These are phyloP conservation scores for Tribolium freemani DNA, from an alignment of 2,888 invertebrate genomes.

Conservation along the genomic window DNA sequence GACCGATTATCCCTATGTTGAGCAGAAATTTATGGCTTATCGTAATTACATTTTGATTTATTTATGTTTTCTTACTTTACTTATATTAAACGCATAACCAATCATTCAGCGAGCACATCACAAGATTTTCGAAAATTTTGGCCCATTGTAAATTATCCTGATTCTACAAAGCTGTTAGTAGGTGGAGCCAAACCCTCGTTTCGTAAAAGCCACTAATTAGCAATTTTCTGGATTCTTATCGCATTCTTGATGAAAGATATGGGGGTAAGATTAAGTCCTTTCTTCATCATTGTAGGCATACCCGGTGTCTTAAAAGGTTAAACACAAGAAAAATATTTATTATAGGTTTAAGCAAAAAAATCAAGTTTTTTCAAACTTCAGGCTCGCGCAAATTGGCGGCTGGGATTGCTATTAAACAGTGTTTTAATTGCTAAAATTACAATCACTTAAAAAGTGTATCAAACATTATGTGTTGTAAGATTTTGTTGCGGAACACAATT, in stretches of 20 bases:
- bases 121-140: background rate
- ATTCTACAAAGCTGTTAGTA: background rate
- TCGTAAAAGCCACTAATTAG: conserved; percentile 22
- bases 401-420: no score
- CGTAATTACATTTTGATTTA: conserved; percentile 36
- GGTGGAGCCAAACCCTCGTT: conserved; percentile 8
- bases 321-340: background rate
- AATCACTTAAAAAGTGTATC: no score
- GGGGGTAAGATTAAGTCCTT: conserved; percentile 9
- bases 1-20: conserved; percentile 26
- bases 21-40: conserved; percentile 26
- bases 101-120: background rate
- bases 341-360: no score
- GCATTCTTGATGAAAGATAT: conserved; percentile 23
- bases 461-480: no score
- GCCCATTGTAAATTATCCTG: background rate
- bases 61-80: conserved; percentile 22
- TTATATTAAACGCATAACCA: background rate
- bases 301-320: background rate
- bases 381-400: no score
- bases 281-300: conserved; percentile 7
- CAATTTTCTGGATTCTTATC: conserved; percentile 29
- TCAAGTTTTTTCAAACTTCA: no score
- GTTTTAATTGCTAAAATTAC: no score
- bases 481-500: no score